These are phyloP conservation scores for Drosophila fulvimacula DNA, from an alignment of 2,888 invertebrate genomes.

Conservation along the genomic window DNA sequence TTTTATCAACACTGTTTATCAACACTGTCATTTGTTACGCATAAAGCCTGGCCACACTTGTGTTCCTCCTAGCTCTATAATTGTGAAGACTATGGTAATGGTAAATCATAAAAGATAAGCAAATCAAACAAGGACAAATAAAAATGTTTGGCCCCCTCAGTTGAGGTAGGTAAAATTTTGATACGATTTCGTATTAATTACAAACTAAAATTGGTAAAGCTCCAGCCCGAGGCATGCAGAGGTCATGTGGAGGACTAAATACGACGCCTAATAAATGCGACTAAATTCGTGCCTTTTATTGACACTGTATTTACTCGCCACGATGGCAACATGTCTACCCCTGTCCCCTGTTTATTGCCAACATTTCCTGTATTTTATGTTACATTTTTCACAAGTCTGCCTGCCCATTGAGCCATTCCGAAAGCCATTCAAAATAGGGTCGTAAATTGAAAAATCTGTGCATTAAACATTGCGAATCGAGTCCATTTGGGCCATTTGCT, in stretches of 20 bases:
- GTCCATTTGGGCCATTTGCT: conserved; percentile 25
- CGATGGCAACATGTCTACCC: not conserved
- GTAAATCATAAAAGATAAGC: no score
- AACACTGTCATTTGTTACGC: no score
- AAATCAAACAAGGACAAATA: no score
- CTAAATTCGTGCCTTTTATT: not conserved
- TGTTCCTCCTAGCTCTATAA: no score
- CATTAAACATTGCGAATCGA: conserved; percentile 26
- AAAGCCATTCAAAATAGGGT: not conserved
- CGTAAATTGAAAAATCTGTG: conserved; percentile 42
- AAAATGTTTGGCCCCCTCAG: no score
- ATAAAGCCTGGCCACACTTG: no score
- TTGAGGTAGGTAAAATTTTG: not conserved
- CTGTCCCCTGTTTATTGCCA: conserved; percentile 1
- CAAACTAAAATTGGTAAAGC: no score
- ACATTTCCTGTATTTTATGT: conserved; percentile 3
- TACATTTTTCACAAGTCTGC: not conserved
- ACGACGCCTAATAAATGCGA: no score
- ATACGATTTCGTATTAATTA: not conserved
- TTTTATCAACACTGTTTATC: no score
- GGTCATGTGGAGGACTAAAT: not conserved
- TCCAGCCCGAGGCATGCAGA: not conserved
- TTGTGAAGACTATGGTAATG: no score
- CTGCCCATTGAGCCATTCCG: not conserved
- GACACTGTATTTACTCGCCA: not conserved